Evolutionary conservation across 2,888 invertebrate genomes (phyloP).

Genomic region (Amiota communis): DNA sequence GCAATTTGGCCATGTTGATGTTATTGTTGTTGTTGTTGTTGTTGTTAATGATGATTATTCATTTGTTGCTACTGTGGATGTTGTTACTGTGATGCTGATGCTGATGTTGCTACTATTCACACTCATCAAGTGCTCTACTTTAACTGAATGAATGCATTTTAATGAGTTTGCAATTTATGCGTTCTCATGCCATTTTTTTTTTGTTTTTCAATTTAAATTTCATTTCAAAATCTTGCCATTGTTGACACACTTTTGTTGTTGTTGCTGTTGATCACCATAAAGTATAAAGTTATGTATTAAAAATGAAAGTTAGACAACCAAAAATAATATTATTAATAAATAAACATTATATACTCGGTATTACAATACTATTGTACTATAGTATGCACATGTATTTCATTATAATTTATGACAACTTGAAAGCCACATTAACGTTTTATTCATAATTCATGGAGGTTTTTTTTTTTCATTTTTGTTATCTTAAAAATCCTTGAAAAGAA

Average conservation of each 20-base stretch:
- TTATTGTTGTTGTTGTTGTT: neutral
- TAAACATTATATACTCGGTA: too few relatives aligned
- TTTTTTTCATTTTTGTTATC: constrained; percentile 39
- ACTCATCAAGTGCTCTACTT: neutral
- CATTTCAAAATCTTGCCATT: constrained; percentile 18
- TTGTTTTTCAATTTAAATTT: neutral
- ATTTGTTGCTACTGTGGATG: constrained; percentile 7
- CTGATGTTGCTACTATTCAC: neutral
- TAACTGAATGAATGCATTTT: constrained; percentile 40
- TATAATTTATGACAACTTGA: constrained; percentile 62
- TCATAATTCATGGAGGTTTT: constrained; percentile 47
- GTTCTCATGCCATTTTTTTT: constrained; percentile 21
- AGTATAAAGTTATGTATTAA: constrained; percentile 31
- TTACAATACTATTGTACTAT: too few relatives aligned
- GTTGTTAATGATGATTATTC: neutral
- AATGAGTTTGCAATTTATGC: constrained; percentile 51
- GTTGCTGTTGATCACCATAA: too few relatives aligned
- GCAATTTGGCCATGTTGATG: constrained; percentile 35
- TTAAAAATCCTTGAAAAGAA: constrained; percentile 63
- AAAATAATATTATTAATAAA: constrained; percentile 5
- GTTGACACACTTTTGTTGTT: constrained; percentile 27
- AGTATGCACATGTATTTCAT: constrained; percentile 29
- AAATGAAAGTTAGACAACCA: constrained; percentile 55
- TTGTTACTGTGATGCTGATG: neutral
- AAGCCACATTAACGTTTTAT: constrained; percentile 48